Conservation (phyloP, 2,888 invertebrate species). For the Diloba caeruleocephala region DNA sequence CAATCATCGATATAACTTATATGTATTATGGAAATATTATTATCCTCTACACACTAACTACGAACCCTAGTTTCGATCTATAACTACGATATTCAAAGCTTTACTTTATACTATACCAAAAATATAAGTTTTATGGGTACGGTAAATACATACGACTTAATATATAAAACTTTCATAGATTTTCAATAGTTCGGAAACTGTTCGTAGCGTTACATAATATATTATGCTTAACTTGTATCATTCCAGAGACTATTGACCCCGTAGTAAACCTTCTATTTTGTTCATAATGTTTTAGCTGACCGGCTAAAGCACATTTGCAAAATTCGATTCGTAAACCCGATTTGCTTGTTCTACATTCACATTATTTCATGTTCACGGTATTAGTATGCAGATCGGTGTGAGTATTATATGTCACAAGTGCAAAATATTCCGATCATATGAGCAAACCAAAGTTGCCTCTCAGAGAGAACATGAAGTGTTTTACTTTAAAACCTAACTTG, state of each 20-base stretch:
- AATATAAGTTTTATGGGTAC: background rate
- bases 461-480: no score
- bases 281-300: conserved; percentile 2
- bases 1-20: conserved; percentile 37
- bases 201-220: no score
- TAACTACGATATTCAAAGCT: conserved; percentile 9
- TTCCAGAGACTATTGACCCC: no score
- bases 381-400: conserved; percentile 40
- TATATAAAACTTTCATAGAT: background rate
- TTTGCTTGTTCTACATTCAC: conserved; percentile 22
- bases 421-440: conserved; percentile 39
- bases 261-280: no score
- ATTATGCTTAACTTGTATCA: no score
- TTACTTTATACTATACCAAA: background rate
- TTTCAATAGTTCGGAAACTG: no score
- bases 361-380: conserved; percentile 38
- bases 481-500: no score
- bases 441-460: conserved; percentile 37
- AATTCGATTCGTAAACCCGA: conserved; percentile 32
- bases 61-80: conserved; percentile 5
- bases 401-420: conserved; percentile 42
- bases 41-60: conserved; percentile 8
- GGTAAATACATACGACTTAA: no score
- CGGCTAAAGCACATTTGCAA: conserved; percentile 19
- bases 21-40: conserved; percentile 38